Evolutionary conservation across 1,140 invertebrate genomes (phyloP), one percentile per base, ranked within the genome.

Genomic region (Steinernema khuongi): DNA sequence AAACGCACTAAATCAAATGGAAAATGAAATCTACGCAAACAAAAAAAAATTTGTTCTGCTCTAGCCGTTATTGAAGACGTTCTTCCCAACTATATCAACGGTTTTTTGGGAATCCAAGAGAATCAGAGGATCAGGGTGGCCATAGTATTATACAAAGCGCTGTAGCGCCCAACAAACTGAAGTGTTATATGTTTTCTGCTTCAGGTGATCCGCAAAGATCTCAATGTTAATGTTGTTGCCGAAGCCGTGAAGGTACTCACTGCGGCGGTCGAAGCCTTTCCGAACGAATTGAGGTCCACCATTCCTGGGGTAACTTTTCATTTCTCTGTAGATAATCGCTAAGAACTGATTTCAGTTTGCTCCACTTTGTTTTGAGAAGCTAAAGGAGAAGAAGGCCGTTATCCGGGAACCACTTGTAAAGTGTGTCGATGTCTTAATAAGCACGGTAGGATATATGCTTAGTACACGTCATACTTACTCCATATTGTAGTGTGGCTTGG

Each of bases 341-440:
- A 17, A 7, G 4, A 26, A 7, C 4, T 67, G 4, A 7, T 69
- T 78, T 31, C 26, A 73, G 67, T 4, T 92, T 81, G 87, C 96
- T 1, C 89, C 92, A 1, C 89, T 90, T 0, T 88, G 95, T 29
- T 85, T 97, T 11, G 94, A 97, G 80, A 97, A 97, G 87, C 97
- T 97, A 82, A 94, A 94, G 83, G 96, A 98, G 86, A 97, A 97
- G 87, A 97, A 97, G 82, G 82, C 88, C 32, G 90, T 91, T 0
- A 86, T 97, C 26, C 87, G 92, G 33, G 60, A 74, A 1, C 66
- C 67, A 1, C 36, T 77, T 1, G 50, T 71, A 43, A 94, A 97
- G 79, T 92, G 92, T 18, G 91, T 92, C 33, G 95, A 97, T 88
- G 92, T 92, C 14, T 90, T 93, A 74, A 96, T 68, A 22, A n/a